Evolutionary conservation across 1,140 invertebrate genomes (phyloP), one percentile per base, ranked within the genome.

Genomic region (Wasmannia auropunctata): DNA sequence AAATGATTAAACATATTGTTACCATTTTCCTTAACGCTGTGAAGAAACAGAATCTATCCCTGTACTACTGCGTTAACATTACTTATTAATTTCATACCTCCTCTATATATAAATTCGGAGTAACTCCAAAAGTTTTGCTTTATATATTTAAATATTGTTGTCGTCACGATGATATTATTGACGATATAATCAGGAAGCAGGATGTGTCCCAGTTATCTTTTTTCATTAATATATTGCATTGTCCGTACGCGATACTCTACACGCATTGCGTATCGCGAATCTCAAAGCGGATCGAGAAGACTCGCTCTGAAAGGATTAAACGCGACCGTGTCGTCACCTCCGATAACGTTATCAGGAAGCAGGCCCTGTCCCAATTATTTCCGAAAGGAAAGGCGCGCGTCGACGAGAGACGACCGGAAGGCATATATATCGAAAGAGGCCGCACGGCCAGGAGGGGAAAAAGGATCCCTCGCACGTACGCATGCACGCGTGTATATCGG

Each of bases 401-500:
- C 51, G 79, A 85, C 49, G 69, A 79, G 40, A 54, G 31, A 54
- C 77, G 25, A 43, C 74, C 54, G 88, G 74, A 87, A 87, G 87
- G 43, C 75, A 60, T 22, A 37, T 49, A 60, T 22, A 37, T 49
- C 22, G 60, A 51, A 70, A 37, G 19, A 79, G 34, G 10, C 14
- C 56, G 2, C 43, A 54, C 49, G 83, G n/a, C n/a, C 63, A 63
- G 46, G 54, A 58, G 37, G 28, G 49, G 31, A 43, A 90, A 90
- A 90, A 85, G 67, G 69, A 90, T 74, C 74, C 80, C 63, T n/a
- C 43, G 75, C 77, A 63, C 56, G 72, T 62, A 77, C 69, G 58
- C 84, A 63, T 58, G 60, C 62, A 49, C 54, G 28, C 16, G 54
- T 22, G 80, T 54, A 69, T 54, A 70, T 40, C 60, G 31, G 34